Evolutionary conservation across 2,888 invertebrate genomes (phyloP).

Genomic region (Cheilosia grossa): DNA sequence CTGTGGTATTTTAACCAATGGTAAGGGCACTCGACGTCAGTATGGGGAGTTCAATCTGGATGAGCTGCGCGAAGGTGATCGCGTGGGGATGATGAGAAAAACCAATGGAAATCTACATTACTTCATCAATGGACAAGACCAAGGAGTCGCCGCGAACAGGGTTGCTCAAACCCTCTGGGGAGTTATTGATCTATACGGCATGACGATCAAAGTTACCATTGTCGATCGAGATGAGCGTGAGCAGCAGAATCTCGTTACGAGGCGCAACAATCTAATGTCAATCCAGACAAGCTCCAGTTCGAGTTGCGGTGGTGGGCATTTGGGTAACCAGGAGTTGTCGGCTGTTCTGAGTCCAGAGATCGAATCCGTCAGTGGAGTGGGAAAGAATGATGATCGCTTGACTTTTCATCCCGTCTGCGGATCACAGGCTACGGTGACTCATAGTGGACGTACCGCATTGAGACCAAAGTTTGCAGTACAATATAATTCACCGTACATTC

Average conservation of each 20-base stretch:
- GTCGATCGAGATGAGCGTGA: slow-evolving; percentile 92
- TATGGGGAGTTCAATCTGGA: slow-evolving; percentile 97
- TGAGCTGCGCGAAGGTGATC: slow-evolving; percentile 95
- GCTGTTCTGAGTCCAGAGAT: slow-evolving; percentile 82
- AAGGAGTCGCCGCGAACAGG: slow-evolving; percentile 94
- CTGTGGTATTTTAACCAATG: slow-evolving; percentile 97
- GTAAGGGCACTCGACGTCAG: slow-evolving; percentile 95
- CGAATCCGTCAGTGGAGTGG: slow-evolving; percentile 79
- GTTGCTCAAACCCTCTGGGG: slow-evolving; percentile 94
- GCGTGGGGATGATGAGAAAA: slow-evolving; percentile 95
- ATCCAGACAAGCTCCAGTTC: slow-evolving; percentile 76
- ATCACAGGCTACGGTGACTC: slow-evolving; percentile 95
- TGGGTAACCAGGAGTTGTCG: slow-evolving; percentile 78
- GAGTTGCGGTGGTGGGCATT: slow-evolving; percentile 54
- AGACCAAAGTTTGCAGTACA: slow-evolving; percentile 89
- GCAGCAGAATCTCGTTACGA: slow-evolving; percentile 89
- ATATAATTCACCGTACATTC: not conserved
- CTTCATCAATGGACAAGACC: slow-evolving; percentile 96
- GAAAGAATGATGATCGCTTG: slow-evolving; percentile 87
- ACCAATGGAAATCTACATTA: slow-evolving; percentile 94
- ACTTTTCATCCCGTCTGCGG: slow-evolving; percentile 96
- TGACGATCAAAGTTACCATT: slow-evolving; percentile 95
- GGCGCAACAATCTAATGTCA: slow-evolving; percentile 86
- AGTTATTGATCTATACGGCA: slow-evolving; percentile 96
- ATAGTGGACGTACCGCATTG: slow-evolving; percentile 94